These are phyloP conservation scores for Trichomalopsis sarcophagae DNA, from an alignment of 1,140 invertebrate genomes.

Conservation along the genomic window DNA sequence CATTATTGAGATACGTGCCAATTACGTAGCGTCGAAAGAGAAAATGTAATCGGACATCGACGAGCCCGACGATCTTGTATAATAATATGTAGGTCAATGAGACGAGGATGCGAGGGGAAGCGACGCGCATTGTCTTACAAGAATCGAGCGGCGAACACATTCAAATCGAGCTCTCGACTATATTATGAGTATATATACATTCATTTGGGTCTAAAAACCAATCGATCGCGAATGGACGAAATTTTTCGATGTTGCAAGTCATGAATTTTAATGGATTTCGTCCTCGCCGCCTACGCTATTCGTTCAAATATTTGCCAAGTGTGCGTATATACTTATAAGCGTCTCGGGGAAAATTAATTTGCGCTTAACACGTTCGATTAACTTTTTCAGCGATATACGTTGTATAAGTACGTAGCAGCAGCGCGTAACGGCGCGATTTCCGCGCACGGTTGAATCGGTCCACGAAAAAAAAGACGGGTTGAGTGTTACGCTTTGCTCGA, in stretches of 20 bases:
- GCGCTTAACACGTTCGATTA: slow-evolving; percentile 20
- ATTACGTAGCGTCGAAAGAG: slow-evolving; percentile 59
- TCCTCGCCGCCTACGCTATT: background rate
- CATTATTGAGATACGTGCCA: slow-evolving; percentile 71
- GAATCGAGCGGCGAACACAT: slow-evolving; percentile 4
- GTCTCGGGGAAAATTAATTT: background rate
- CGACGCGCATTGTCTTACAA: slow-evolving; percentile 19
- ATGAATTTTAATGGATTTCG: slow-evolving; percentile 42
- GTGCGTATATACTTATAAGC: too few species aligned
- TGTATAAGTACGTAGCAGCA: background rate
- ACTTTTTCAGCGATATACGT: slow-evolving; percentile 4
- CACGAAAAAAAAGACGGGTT: background rate
- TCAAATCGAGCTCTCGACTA: slow-evolving; percentile 2
- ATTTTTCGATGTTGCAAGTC: slow-evolving; percentile 18
- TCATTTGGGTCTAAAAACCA: background rate
- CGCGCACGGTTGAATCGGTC: background rate
- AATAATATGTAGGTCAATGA: slow-evolving; percentile 44
- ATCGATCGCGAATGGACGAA: slow-evolving; percentile 2
- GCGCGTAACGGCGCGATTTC: background rate
- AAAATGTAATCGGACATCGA: slow-evolving; percentile 26
- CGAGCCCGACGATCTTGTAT: slow-evolving; percentile 29
- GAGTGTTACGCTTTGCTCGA: slow-evolving; percentile 10
- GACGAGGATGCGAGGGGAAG: background rate
- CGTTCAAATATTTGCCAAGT: slow-evolving; percentile 3
- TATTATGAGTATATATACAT: background rate